Conservation (phyloP, 2,888 invertebrate genomes). For the Ypsolopha scabrella region DNA sequence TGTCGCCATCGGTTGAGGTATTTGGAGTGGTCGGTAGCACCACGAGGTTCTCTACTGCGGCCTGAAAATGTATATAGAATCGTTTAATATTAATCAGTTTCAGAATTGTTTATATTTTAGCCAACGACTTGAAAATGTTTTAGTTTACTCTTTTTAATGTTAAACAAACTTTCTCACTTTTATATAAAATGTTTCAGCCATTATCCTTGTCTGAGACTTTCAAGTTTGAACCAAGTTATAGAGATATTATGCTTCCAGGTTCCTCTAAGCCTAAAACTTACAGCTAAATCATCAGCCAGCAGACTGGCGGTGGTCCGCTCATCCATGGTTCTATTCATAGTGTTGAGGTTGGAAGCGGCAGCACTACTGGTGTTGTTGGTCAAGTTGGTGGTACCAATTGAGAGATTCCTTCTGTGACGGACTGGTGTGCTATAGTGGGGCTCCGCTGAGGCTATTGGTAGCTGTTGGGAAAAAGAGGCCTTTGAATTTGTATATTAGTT, state of each 20-base stretch:
- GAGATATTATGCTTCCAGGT: too few relatives aligned
- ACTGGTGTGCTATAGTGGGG: slow-evolving; percentile 66
- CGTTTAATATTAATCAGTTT: background rate
- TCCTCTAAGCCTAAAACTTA: slow-evolving; percentile 20
- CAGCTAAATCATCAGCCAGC: slow-evolving; percentile 72
- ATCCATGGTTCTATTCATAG: slow-evolving; percentile 71
- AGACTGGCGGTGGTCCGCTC: slow-evolving; percentile 68
- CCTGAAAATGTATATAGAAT: slow-evolving; percentile 26
- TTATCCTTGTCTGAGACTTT: too few relatives aligned
- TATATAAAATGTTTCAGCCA: too few relatives aligned
- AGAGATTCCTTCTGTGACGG: slow-evolving; percentile 56
- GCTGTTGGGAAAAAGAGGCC: background rate
- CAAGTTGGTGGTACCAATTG: slow-evolving; percentile 58
- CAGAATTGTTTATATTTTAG: too few relatives aligned
- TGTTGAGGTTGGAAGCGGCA: slow-evolving; percentile 36
- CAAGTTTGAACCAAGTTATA: too few relatives aligned
- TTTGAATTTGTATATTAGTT: background rate
- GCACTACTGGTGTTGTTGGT: slow-evolving; percentile 36
- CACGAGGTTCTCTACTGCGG: slow-evolving; percentile 67
- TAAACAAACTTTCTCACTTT: too few relatives aligned
- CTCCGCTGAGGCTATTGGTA: slow-evolving; percentile 27
- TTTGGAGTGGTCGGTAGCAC: slow-evolving; percentile 69
- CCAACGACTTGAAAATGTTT: too few relatives aligned
- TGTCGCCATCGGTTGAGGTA: slow-evolving; percentile 74
- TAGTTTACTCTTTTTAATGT: too few relatives aligned